Base-by-base conservation (phyloP, 2,797 vertebrate species). In the Mus caroli region DNA sequence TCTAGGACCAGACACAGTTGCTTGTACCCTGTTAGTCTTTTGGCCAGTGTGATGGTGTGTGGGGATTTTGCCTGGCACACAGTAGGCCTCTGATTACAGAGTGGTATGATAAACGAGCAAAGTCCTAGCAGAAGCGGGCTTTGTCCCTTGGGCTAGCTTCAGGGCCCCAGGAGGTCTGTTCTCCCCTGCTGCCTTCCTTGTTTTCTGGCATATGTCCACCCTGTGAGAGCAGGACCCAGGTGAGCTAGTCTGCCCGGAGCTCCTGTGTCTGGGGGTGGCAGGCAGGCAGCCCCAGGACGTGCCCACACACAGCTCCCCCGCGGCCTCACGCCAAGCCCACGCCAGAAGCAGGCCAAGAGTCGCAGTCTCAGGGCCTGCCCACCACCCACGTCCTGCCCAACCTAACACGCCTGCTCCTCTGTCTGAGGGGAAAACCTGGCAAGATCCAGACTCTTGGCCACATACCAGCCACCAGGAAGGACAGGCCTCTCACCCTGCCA, bases 341-440 rank as follows among this genome's bases (percentile, higher is more conserved):
- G 54, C 88, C 85, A 98, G 79, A 95, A 83, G 56, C 92, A 92
- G 93, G 97, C 97, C 97, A 90, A 94, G 92, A 96, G 95, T 91
- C 91, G 67, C 83, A 92, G 87, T 93, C 95, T 93, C 0, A 0
- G 60, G 93, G 67, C 95, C 96, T 96, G 93, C 95, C 94, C 91
- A 75, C 95, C 91, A 26, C 96, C 97, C 91, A 96, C 93, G 8
- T 73, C 91, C 95, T 64, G 88, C 84, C 64, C 62, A 37, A 60
- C 88, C 91, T 86, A 56, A 85, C 43, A 6, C 0, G 58, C 80
- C 91, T 94, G 82, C 78, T 92, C 76, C 69, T 93, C 79, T 54
- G 54, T 73, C 50, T 73, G 86, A 11, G 75, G 4, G 2, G 22
- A 6, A 83, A 88, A 90, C 52, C 24, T 62, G 34, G 69, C 54